phyloP scores from a whole-genome alignment of 92 coral and sea anemone species.

The Zoanthus gigantus region DNA sequence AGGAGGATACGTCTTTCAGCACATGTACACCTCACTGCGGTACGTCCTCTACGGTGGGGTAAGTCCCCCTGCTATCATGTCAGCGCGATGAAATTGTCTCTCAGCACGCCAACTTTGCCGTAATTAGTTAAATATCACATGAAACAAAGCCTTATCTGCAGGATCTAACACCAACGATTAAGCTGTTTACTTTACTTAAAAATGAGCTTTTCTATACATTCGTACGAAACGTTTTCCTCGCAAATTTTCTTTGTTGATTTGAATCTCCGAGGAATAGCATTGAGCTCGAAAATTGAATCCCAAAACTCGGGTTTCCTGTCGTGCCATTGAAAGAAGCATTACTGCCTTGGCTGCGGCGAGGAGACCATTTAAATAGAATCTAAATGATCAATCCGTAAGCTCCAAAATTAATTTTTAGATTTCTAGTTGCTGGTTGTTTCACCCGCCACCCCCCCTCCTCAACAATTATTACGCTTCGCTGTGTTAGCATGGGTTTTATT shows the following conservation, averaged over 20 bases:
- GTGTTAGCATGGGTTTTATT: not conserved
- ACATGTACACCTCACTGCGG: not conserved
- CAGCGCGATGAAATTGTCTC: conserved; percentile 41
- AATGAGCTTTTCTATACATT: conserved; percentile 20
- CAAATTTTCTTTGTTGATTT: conserved; percentile 29
- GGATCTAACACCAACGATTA: conserved; percentile 38
- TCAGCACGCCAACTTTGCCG: conserved; percentile 34
- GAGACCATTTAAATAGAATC: conserved; percentile 19
- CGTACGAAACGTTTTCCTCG: not conserved
- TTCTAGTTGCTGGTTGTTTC: conserved; percentile 20
- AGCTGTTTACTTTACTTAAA: conserved; percentile 28
- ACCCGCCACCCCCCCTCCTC: conserved; percentile 23
- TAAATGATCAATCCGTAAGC: conserved; percentile 42
- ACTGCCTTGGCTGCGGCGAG: not conserved
- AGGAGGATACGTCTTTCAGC: not conserved
- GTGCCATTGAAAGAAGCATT: not conserved
- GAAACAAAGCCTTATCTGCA: conserved; percentile 33
- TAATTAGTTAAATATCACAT: conserved; percentile 47
- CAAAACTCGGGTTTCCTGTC: conserved; percentile 18
- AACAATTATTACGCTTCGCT: conserved; percentile 12
- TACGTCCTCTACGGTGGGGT: not conserved
- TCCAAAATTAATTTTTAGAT: conserved; percentile 35
- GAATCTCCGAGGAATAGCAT: conserved; percentile 17
- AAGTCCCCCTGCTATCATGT: conserved; percentile 7
- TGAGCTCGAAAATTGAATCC: not conserved